phyloP scores from a whole-genome alignment of 2,797 vertebrate genomes.

The Sarcoramphus papa region DNA sequence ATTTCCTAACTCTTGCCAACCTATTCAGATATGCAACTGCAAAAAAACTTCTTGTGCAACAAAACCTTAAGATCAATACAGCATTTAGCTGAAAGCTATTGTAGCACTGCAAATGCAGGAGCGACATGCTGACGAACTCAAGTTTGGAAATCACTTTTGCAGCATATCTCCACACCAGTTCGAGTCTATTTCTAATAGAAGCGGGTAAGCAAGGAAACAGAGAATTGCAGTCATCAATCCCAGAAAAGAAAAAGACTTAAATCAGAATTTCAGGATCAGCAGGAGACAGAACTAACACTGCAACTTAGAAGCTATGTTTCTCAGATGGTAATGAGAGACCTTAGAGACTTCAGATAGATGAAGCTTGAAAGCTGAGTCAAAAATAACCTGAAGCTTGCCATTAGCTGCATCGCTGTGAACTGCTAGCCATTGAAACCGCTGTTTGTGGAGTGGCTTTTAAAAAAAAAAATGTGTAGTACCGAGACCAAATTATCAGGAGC shows the following conservation, averaged over 20 bases:
- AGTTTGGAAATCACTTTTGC: neutral
- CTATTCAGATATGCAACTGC: neutral
- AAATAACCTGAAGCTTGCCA: constrained; percentile 16
- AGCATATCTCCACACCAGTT: neutral
- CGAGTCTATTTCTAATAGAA: neutral
- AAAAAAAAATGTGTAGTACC: neutral
- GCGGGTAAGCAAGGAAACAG: neutral
- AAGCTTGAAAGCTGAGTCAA: constrained; percentile 4
- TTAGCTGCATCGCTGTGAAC: constrained; percentile 4
- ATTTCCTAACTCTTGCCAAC: neutral
- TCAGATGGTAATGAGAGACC: constrained; percentile 35
- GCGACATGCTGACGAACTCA: neutral
- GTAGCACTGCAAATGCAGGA: neutral
- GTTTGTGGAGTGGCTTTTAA: neutral
- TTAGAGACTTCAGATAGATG: neutral
- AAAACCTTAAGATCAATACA: constrained; percentile 6
- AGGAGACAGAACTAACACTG: constrained; percentile 1
- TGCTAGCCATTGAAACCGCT: neutral
- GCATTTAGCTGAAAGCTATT: neutral
- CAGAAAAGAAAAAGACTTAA: neutral
- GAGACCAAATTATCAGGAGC: constrained; percentile 25
- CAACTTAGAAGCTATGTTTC: neutral
- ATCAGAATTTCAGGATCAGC: neutral
- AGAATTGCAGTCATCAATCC: constrained; percentile 41
- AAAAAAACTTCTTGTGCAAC: neutral